These are phyloP conservation scores for Macrocentrus cingulum DNA, from an alignment of 1,140 invertebrate genomes.

Conservation along the genomic window DNA sequence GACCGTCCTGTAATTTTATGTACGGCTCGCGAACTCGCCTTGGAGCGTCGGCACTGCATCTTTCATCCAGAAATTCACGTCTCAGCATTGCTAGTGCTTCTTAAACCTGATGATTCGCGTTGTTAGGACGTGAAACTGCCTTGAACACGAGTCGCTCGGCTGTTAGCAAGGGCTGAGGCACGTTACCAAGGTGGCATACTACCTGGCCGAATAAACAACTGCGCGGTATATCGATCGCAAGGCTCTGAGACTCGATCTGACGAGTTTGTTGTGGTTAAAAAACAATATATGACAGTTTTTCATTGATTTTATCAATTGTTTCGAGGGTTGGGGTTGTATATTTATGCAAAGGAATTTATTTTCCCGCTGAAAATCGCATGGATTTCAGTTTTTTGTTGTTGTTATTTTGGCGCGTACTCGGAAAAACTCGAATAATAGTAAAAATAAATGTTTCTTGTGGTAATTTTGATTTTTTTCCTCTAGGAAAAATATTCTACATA, in stretches of 20 bases:
- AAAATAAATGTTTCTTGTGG: too few species aligned
- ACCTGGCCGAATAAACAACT: slow-evolving; percentile 29
- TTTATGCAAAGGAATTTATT: too few species aligned
- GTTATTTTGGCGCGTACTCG: too few species aligned
- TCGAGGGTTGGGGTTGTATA: too few species aligned
- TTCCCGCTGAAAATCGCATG: too few species aligned
- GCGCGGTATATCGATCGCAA: slow-evolving; percentile 25
- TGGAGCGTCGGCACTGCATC: slow-evolving; percentile 28
- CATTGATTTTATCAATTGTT: too few species aligned
- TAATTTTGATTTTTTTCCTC: too few species aligned
- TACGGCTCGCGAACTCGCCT: slow-evolving; percentile 21
- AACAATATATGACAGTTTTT: background rate
- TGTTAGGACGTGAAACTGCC: too few species aligned
- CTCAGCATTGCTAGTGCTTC: slow-evolving; percentile 29
- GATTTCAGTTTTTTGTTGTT: too few species aligned
- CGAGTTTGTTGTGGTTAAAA: background rate
- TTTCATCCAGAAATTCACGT: slow-evolving; percentile 30
- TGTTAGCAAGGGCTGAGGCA: background rate
- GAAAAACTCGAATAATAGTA: too few species aligned
- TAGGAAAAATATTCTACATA: too few species aligned
- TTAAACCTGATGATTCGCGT: background rate
- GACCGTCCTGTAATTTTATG: background rate
- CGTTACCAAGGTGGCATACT: slow-evolving; percentile 31
- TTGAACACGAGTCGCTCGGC: too few species aligned
- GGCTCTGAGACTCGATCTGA: background rate